Evolutionary conservation across 1,140 invertebrate genomes (phyloP).

Genomic region (Physella acuta): DNA sequence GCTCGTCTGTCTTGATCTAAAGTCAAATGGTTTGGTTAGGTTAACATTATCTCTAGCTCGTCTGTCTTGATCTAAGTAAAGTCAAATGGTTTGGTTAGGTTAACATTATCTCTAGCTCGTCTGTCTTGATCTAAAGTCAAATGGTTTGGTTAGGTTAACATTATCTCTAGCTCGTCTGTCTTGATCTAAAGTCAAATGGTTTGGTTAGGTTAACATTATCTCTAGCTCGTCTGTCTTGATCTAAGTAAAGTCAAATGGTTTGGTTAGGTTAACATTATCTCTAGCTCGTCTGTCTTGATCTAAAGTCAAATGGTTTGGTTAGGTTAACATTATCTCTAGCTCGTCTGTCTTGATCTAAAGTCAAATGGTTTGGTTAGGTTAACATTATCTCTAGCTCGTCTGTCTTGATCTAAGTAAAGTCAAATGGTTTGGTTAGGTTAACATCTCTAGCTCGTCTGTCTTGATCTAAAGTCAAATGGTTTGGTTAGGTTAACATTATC

Average conservation of each 20-base stretch:
- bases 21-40: no score
- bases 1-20: slow-evolving; percentile 36
- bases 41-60: slow-evolving; percentile 34
- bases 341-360: slow-evolving; percentile 36
- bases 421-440: no score
- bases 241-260: slow-evolving; percentile 29
- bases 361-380: no score
- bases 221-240: slow-evolving; percentile 35
- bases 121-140: slow-evolving; percentile 35
- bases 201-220: slow-evolving; percentile 38
- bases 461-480: slow-evolving; percentile 34
- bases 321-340: slow-evolving; percentile 37
- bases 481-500: slow-evolving; percentile 38
- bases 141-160: no score
- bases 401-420: slow-evolving; percentile 38
- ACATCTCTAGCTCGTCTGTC: slow-evolving; percentile 34
- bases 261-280: slow-evolving; percentile 38
- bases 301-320: slow-evolving; percentile 26
- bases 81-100: no score
- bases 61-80: slow-evolving; percentile 39
- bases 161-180: slow-evolving; percentile 34
- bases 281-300: slow-evolving; percentile 35
- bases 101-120: slow-evolving; percentile 34
- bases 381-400: slow-evolving; percentile 35
- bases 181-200: slow-evolving; percentile 34